These are phyloP conservation scores for Meiosimyza decipiens DNA, from an alignment of 2,888 invertebrate genomes.

Conservation along the genomic window DNA sequence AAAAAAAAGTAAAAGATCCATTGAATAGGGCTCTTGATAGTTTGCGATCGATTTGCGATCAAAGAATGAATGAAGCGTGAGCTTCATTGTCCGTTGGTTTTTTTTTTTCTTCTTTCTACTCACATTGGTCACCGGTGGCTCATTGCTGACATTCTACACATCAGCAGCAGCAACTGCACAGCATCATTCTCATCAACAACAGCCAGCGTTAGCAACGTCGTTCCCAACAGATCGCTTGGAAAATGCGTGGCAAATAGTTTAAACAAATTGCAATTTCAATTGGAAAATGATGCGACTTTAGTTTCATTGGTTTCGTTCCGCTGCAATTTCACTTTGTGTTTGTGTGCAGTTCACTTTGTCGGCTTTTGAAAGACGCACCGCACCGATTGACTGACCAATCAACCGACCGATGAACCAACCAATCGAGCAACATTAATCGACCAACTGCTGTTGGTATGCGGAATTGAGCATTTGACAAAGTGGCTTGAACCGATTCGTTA, in stretches of 20 bases:
- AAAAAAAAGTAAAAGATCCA: no score
- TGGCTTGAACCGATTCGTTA: conserved; percentile 45
- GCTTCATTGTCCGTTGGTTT: conserved; percentile 44
- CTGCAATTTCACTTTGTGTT: no score
- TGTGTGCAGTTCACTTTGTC: conserved; percentile 25
- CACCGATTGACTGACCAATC: neutral
- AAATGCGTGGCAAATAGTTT: conserved; percentile 51
- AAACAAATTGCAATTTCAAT: conserved; percentile 51
- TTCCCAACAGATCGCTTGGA: neutral
- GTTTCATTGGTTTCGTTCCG: no score
- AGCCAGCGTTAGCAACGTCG: conserved; percentile 33
- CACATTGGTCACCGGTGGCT: neutral
- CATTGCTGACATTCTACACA: conserved; percentile 23
- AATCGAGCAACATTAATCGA: conserved; percentile 37
- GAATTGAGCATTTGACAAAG: conserved; percentile 57
- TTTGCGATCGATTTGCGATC: conserved; percentile 40
- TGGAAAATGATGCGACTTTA: conserved; percentile 41
- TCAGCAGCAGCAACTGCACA: conserved; percentile 19
- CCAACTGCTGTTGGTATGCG: conserved; percentile 43
- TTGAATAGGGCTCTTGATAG: neutral
- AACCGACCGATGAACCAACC: conserved; percentile 25
- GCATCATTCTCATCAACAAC: conserved; percentile 37
- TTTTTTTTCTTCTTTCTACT: neutral
- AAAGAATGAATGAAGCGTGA: conserved; percentile 40
- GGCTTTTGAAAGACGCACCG: conserved; percentile 38